These are phyloP conservation scores for Jaculus jaculus DNA, from an alignment of 2,113 vertebrate genomes.

Conservation along the genomic window DNA sequence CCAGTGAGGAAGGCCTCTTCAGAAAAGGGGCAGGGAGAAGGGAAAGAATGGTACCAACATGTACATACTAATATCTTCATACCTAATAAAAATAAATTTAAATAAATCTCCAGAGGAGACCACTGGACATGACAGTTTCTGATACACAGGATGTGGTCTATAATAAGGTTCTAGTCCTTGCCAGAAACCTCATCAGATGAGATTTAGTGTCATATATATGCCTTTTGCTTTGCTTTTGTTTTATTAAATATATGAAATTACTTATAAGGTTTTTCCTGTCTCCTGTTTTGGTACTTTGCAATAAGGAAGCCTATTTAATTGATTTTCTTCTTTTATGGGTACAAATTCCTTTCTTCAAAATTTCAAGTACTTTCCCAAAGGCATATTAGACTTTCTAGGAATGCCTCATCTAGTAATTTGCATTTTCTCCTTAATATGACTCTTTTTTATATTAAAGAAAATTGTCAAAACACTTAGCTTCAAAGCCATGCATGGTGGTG, in stretches of 20 bases:
- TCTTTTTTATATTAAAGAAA: not conserved
- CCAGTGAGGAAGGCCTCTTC: too few relatives aligned
- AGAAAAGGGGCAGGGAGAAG: too few relatives aligned
- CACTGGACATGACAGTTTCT: too few relatives aligned
- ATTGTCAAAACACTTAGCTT: not conserved
- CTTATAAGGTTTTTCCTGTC: not conserved
- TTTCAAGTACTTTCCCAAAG: not conserved
- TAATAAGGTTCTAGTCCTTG: too few relatives aligned
- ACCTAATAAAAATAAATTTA: too few relatives aligned
- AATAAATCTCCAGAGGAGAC: not conserved
- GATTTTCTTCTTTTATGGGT: not conserved
- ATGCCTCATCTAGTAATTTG: not conserved
- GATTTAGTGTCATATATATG: not conserved
- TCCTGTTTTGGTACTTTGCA: not conserved
- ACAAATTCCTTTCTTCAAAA: not conserved
- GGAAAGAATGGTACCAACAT: too few relatives aligned
- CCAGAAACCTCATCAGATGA: not conserved
- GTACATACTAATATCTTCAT: too few relatives aligned
- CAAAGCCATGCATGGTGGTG: too few relatives aligned
- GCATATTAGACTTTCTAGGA: not conserved
- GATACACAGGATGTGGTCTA: too few relatives aligned
- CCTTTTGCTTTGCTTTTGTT: not conserved
- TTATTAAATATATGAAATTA: not conserved
- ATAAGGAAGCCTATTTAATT: not conserved
- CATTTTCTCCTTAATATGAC: not conserved